Evolutionary conservation across 2,888 invertebrate species (phyloP), one percentile per base, ranked within the genome.

Genomic region (Stratiomys singularior): DNA sequence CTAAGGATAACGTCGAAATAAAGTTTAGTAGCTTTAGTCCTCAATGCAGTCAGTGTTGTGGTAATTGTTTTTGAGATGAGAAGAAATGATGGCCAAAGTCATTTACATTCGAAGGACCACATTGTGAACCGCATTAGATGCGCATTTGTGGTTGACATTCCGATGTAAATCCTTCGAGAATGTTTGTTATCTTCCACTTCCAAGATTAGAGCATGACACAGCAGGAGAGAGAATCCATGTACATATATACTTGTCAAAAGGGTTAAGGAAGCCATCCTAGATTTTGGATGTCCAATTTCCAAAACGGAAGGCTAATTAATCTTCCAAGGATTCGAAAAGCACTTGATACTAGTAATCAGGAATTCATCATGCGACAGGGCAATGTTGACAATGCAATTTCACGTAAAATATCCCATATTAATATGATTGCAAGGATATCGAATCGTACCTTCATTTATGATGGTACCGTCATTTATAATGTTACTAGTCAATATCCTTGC

Each of bases 71-170:
- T 46, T 69, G 69, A 69, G 37, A 37, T 9, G 9, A 69, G 44
- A 46, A 46, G 69, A 47, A 69, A 69, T 69, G 28, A 47, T 69
- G 47, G 69, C 27, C 69, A 69, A 69, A 69, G 47, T 47, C 69
- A 47, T 69, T 69, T 69, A 69, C 69, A 47, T 69, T 25, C 21
- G 21, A 23, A 37, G 37, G 69, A 44, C 69, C 69, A 69, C 69
- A 69, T 30, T 46, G 25, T 47, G 15, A 25, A 47, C 69, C 69
- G 69, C 69, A 69, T 47, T 69, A 69, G 69, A 69, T 69, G 69
- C 69, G 47, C 69, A 69, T 46, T 69, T 69, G 69, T 46, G 69
- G 69, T 25, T 23, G 69, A 69, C 69, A 69, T 18, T 25, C 13
- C 13, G 69, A 69, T 69, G 37, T 28, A 69, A 47, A 25, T 47